Evolutionary conservation across 2,113 vertebrate genomes (phyloP).

Genomic region (Bubalus kerabau): DNA sequence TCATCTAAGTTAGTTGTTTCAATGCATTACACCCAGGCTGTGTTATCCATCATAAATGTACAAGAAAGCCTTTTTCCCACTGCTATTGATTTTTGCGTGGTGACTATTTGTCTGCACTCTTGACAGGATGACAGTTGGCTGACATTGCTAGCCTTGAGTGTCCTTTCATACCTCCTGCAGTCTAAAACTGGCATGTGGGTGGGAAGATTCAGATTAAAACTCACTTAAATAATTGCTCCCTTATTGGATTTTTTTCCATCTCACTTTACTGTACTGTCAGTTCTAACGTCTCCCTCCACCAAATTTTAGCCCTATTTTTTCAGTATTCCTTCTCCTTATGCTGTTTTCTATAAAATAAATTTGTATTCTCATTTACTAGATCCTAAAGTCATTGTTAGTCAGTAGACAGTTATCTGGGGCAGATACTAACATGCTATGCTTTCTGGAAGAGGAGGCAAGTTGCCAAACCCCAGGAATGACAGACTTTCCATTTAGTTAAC

Average conservation of each 20-base stretch:
- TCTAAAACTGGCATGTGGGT: not conserved
- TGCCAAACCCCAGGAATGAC: not conserved
- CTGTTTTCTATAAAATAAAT: not conserved
- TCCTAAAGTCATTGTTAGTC: not conserved
- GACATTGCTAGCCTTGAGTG: constrained; percentile 10
- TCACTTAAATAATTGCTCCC: not conserved
- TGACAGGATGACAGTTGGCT: constrained; percentile 44
- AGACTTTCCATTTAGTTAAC: not conserved
- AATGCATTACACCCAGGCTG: constrained; percentile 13
- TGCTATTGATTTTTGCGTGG: constrained; percentile 54
- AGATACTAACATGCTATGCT: not conserved
- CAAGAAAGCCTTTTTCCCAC: constrained; percentile 46
- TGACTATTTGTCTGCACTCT: constrained; percentile 49
- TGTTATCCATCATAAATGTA: constrained; percentile 56
- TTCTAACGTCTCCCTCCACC: not conserved
- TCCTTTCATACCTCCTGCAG: not conserved
- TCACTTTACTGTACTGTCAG: not conserved
- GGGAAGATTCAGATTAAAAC: constrained; percentile 17
- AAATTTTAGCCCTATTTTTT: not conserved
- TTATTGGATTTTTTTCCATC: not conserved
- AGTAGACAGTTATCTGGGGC: not conserved
- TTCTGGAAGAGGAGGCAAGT: not conserved
- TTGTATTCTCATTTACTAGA: not conserved
- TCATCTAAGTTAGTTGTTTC: constrained; percentile 41
- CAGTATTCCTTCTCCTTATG: not conserved